Evolutionary conservation across 2,113 vertebrate genomes (phyloP).

Genomic region (Lamprotornis superbus): DNA sequence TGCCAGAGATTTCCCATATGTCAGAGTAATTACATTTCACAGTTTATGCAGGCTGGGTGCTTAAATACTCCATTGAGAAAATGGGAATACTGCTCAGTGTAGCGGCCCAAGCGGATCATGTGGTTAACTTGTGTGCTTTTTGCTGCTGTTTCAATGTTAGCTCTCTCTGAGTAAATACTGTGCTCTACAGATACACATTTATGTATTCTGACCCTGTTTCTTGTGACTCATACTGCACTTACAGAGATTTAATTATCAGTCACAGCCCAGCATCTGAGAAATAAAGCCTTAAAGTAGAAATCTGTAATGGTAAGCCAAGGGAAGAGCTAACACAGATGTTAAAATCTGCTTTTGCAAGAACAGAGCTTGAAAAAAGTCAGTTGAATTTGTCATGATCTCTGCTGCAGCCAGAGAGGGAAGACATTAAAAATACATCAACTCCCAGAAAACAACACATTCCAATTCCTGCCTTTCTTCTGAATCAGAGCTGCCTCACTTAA

Average conservation of each 20-base stretch:
- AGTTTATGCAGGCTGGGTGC: background rate
- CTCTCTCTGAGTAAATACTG: background rate
- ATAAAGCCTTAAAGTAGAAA: background rate
- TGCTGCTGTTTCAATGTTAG: background rate
- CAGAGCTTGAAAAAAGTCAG: background rate
- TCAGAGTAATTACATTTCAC: slow-evolving; percentile 7
- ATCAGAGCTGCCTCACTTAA: background rate
- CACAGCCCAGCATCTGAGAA: slow-evolving; percentile 1
- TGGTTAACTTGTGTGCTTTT: background rate
- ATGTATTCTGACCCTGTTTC: background rate
- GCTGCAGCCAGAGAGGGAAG: background rate
- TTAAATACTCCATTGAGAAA: background rate
- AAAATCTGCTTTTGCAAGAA: background rate
- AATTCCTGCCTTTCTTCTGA: background rate
- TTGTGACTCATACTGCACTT: background rate
- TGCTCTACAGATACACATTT: background rate
- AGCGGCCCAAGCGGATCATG: background rate
- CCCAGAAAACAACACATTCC: accelerated
- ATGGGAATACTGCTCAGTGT: background rate
- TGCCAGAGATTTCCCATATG: slow-evolving; percentile 6
- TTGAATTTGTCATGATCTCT: background rate
- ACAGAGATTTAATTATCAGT: background rate
- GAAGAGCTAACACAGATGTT: background rate
- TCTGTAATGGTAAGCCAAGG: background rate
- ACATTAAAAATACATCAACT: background rate